Evolutionary conservation across 2,113 vertebrate genomes (phyloP).

Genomic region (Rhodinocichla rosea): DNA sequence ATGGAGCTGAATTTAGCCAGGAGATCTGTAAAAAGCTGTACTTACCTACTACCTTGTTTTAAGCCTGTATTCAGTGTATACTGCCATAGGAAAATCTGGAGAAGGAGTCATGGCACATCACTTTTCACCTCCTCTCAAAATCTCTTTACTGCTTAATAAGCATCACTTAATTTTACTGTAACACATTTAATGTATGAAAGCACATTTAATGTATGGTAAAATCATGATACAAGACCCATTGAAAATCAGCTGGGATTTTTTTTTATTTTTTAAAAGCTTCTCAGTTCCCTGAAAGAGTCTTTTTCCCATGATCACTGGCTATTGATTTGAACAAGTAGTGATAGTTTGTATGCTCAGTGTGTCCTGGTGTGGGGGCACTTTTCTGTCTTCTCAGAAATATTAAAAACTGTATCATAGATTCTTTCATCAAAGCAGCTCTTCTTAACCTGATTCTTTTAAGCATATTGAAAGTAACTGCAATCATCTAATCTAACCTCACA

Average conservation of each 20-base stretch:
- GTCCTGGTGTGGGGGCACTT: neutral
- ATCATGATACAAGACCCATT: neutral
- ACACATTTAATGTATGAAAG: neutral
- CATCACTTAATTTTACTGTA: neutral
- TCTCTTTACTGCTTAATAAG: neutral
- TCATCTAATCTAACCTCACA: neutral
- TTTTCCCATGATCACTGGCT: neutral
- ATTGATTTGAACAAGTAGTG: neutral
- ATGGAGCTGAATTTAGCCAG: neutral
- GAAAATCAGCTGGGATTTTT: neutral
- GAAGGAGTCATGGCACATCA: neutral
- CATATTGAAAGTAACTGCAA: neutral
- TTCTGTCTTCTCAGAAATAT: neutral
- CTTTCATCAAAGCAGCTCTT: neutral
- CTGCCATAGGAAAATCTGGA: neutral
- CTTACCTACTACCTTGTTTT: neutral
- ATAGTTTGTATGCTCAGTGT: neutral
- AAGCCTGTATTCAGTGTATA: fast-evolving
- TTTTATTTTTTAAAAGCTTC: neutral
- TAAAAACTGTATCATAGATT: neutral
- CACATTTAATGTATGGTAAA: neutral
- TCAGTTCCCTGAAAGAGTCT: neutral
- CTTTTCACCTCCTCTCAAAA: neutral
- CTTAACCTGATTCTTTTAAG: neutral
- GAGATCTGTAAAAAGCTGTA: neutral